These are phyloP conservation scores for Pseudococcus viburni DNA, from an alignment of 2,888 invertebrate genomes.

Conservation along the genomic window DNA sequence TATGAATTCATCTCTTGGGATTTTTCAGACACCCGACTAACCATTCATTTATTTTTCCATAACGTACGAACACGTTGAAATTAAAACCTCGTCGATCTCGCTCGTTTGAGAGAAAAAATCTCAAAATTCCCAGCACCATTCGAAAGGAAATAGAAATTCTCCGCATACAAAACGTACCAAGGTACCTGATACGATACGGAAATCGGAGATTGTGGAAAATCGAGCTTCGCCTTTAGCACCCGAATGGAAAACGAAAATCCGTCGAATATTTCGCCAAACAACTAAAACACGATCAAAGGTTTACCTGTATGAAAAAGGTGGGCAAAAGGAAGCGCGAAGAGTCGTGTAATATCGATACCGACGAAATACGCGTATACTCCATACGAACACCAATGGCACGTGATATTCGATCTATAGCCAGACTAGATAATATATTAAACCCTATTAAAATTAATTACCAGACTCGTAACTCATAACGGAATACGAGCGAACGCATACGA, in stretches of 20 bases:
- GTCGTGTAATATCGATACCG: neutral
- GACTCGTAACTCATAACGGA: neutral
- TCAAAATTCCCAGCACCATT: neutral
- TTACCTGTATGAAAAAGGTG: neutral
- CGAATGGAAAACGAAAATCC: neutral
- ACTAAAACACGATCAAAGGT: neutral
- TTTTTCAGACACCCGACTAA: neutral
- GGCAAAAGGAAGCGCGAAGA: neutral
- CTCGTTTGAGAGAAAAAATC: neutral
- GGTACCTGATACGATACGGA: neutral
- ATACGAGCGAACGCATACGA: neutral
- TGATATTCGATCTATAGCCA: neutral
- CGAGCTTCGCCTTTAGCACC: neutral
- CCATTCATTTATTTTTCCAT: neutral
- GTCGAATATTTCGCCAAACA: neutral
- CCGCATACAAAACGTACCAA: neutral
- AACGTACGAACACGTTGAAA: neutral
- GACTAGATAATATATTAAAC: slow-evolving; percentile 5
- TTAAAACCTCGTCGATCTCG: neutral
- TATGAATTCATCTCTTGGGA: too few species aligned
- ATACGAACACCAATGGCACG: neutral
- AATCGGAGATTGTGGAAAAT: slow-evolving; percentile 5
- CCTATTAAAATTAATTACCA: slow-evolving; percentile 20
- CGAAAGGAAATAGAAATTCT: neutral
- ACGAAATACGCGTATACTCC: neutral